phyloP scores from a whole-genome alignment of 2,113 vertebrate species.

The Gavialis gangeticus region DNA sequence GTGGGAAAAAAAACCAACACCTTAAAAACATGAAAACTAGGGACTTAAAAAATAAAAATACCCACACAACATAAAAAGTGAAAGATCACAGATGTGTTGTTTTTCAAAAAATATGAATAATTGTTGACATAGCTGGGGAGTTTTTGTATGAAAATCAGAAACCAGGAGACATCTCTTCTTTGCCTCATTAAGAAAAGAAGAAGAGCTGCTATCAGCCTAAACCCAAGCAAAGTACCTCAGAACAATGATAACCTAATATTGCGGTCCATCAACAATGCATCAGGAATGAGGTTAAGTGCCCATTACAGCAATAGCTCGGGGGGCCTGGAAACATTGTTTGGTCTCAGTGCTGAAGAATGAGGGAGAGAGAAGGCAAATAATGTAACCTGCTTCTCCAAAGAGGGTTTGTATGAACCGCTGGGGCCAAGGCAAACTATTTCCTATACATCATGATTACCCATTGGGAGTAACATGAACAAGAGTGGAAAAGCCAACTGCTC shows the following conservation, averaged over 20 bases:
- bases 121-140: constrained; percentile 58
- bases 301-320: background rate
- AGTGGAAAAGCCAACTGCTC: background rate
- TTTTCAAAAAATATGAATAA: constrained; percentile 38
- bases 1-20: background rate
- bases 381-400: background rate
- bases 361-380: background rate
- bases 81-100: background rate
- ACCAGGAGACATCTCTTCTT: background rate
- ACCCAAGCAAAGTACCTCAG: constrained; percentile 22
- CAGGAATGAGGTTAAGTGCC: constrained; percentile 26
- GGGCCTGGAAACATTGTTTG: background rate
- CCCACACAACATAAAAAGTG: background rate
- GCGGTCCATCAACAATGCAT: constrained; percentile 19
- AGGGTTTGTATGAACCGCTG: background rate
- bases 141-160: constrained; percentile 38
- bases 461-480: background rate
- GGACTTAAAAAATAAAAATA: background rate
- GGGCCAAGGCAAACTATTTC: background rate
- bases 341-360: background rate
- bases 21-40: background rate
- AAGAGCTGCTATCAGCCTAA: constrained; percentile 27
- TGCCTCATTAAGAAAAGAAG: constrained; percentile 15
- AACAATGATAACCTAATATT: background rate
- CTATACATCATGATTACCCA: background rate